Base-by-base conservation (phyloP, 64 coral and sea anemone genomes). In the Pocillopora damicornis region DNA sequence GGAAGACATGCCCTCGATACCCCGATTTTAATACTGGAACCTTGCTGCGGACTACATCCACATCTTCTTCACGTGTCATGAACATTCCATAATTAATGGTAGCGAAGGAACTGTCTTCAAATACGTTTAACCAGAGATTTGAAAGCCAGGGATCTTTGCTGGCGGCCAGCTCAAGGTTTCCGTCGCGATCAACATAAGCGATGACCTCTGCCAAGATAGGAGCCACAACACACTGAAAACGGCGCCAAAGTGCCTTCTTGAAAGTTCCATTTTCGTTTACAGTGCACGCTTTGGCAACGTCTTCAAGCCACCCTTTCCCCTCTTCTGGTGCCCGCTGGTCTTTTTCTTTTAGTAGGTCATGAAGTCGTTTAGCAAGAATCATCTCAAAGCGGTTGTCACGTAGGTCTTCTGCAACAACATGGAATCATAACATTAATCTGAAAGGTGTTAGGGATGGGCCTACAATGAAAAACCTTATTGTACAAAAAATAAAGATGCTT, bases 171-270 rank as follows among this genome's bases (percentile, higher is more conserved):
- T 75, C 85, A 26, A 75, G 74, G 75, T 96, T 96, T 4, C 91
- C 90, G 51, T 96, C 88, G 34, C 83, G 83, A 57, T 96, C 94
- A 80, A 79, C 80, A 75, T 87, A 96, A 22, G 94, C 88, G 36
- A 96, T 87, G 17, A 96, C 37, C 69, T 92, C 94, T 23, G 94
- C 86, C 66, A 96, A 63, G 22, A 96, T 56, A 4, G 94, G 94
- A 8, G 89, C 83, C 12, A 96, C 91, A 23, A 89, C 87, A 13
- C 72, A 92, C 63, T 92, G 90, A 25, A 93, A 83, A 62, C 87
- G 87, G 8, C 76, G 91, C 94, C 91, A 96, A 5, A 93, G 61
- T 37, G 94, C 94, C 88, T 93, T 92, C 59, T 91, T 92, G 76
- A 79, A 90, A 1, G 90, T 95, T 85, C 94, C 94, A 72, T 79